Evolutionary conservation across 2,113 vertebrate genomes (phyloP), one percentile per base, ranked within the genome.

Genomic region (Nothobranchius furzeri): DNA sequence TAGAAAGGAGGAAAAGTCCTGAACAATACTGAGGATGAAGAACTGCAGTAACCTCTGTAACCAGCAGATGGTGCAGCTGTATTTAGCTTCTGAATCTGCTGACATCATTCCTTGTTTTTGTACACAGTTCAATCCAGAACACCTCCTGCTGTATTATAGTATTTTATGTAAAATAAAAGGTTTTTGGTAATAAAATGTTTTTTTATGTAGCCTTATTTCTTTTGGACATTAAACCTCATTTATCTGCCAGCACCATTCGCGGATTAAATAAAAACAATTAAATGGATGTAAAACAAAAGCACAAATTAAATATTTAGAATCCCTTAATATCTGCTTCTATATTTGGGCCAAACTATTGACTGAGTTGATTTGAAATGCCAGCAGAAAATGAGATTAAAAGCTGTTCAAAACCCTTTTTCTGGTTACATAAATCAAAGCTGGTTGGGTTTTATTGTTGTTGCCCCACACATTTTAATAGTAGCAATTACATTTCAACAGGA

Each of bases 141-240:
- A 30, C 30, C 2, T 3, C 30, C 30, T 53, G 15, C 59, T 83
- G 82, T 87, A 84, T 76, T 9, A 80, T 85, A 85, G 37, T 51
- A 46, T 74, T 76, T 75, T 58, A 51, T 83, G 68, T 83, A 71
- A 76, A 64, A 75, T 71, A 69, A 46, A n/a, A 14, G 1, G 2
- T 68, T 42, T 51, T 82, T 74, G 15, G 60, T 80, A 87, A 78
- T 88, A 87, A 88, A 80, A 48, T 3, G 1, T 45, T 1, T 67
- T 15, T 83, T 75, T 69, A 1, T 80, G 60, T 5, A 40, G 1
- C 48, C 12, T 3, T 11, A 3, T 13, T 54, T 4, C 3, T 7
- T 36, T 55, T 55, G 15, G 8, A 17, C 14, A 7, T 49, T 49
- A 42, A 42, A 42, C 7, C 40, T 42, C 10, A 1, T 42, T 42